Percentiles rank a stretch among this genome's conserved stretches.
Conservation (phyloP, 2,113 vertebrate genomes). For the Aegotheles bennettii region DNA sequence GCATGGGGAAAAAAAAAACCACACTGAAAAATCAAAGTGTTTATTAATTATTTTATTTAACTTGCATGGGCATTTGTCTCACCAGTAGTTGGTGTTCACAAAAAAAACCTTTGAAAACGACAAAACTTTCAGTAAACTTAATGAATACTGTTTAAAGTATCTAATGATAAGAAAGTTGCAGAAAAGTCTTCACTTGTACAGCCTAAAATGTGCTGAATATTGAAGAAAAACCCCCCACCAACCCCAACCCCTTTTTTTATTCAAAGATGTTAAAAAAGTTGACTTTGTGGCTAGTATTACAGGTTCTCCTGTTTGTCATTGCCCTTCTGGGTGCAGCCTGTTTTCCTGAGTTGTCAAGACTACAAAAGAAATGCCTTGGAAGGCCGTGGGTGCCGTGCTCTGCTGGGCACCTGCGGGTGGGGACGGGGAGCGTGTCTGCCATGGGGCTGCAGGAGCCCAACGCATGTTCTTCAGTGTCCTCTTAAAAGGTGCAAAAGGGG, state of each 20-base stretch:
- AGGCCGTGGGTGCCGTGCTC: background rate
- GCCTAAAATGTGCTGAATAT: slow-evolving; percentile 66
- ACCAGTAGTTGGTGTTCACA: slow-evolving; percentile 65
- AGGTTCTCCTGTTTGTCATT: background rate
- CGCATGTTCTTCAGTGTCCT: background rate
- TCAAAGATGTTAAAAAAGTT: slow-evolving; percentile 57
- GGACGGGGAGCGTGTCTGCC: fast-evolving
- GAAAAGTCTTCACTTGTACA: slow-evolving; percentile 60
- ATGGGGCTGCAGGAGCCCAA: background rate
- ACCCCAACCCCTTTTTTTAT: slow-evolving; percentile 23
- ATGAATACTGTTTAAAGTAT: slow-evolving; percentile 58
- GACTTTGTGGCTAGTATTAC: background rate
- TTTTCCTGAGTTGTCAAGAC: slow-evolving; percentile 56
- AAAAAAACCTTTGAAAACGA: slow-evolving; percentile 51
- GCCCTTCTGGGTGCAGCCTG: slow-evolving; percentile 13
- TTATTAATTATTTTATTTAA: slow-evolving; percentile 69
- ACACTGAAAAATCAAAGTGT: slow-evolving; percentile 36
- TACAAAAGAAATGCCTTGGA: background rate
- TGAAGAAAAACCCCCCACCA: background rate
- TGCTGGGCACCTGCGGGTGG: background rate
- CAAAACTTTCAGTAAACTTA: slow-evolving; percentile 62
- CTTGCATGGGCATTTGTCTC: slow-evolving; percentile 67
- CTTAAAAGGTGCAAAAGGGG: background rate
- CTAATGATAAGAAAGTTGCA: slow-evolving; percentile 71
- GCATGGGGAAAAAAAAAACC: background rate